phyloP scores from a whole-genome alignment of 2,797 vertebrate genomes.

The Arctocebus calabarensis region DNA sequence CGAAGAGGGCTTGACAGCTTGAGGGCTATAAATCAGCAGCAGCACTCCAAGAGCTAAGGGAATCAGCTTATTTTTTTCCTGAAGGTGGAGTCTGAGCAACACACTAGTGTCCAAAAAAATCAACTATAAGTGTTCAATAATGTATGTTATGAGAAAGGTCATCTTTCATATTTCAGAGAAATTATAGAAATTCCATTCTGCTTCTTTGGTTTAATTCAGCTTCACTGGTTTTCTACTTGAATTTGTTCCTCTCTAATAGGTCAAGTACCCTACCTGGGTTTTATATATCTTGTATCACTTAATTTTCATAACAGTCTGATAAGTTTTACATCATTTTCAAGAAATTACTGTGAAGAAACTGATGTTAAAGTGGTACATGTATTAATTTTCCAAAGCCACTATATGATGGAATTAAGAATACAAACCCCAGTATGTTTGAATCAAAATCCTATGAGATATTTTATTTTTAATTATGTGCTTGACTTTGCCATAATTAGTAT shows the following conservation, averaged over 20 bases:
- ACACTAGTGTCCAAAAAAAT: neutral
- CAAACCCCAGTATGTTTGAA: neutral
- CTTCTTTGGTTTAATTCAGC: neutral
- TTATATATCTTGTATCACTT: neutral
- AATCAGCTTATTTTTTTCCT: neutral
- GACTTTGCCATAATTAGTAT: neutral
- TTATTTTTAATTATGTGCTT: neutral
- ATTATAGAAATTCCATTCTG: neutral
- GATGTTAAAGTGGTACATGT: neutral
- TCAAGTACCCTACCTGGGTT: neutral
- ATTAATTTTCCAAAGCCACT: constrained; percentile 1
- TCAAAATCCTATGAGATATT: neutral
- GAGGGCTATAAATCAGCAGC: neutral
- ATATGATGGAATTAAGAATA: neutral
- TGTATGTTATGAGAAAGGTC: neutral
- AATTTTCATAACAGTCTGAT: neutral
- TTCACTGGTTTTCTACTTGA: neutral
- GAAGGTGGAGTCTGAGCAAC: neutral
- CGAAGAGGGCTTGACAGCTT: neutral
- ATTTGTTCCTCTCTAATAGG: neutral
- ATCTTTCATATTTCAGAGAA: neutral
- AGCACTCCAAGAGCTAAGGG: neutral
- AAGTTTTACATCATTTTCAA: neutral
- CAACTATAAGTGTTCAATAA: neutral
- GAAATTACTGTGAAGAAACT: constrained; percentile 15